These are phyloP conservation scores for Calycopis cecrops DNA, from an alignment of 1,140 invertebrate genomes.

Conservation along the genomic window DNA sequence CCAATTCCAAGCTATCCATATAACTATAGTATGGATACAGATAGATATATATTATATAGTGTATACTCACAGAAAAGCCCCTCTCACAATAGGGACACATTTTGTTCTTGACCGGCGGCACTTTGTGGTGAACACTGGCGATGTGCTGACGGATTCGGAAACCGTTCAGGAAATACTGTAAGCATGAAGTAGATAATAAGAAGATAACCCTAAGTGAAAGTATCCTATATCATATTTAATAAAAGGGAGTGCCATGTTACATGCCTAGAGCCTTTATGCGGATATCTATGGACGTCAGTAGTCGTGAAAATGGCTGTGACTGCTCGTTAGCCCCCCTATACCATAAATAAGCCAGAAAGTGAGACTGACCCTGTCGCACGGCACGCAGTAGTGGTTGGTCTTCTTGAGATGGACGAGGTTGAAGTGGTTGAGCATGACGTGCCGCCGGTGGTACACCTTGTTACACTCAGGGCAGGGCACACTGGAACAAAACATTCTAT, in stretches of 20 bases:
- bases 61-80: conserved; percentile 30
- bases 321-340: no score
- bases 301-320: no score
- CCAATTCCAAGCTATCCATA: no score
- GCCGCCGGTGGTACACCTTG: conserved; percentile 24
- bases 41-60: neutral
- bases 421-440: conserved; percentile 26
- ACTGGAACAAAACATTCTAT: no score
- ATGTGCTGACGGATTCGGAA: conserved; percentile 27
- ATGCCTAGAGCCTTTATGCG: no score
- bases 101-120: conserved; percentile 29
- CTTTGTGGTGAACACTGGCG: conserved; percentile 30
- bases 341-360: no score
- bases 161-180: conserved; percentile 34
- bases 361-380: conserved; percentile 21
- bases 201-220: neutral
- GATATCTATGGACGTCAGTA: no score
- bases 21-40: neutral
- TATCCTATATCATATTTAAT: no score
- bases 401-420: conserved; percentile 24
- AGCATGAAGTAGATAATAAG: conserved; percentile 5
- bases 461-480: neutral
- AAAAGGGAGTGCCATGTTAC: no score
- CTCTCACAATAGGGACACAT: conserved; percentile 31
- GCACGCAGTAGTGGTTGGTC: conserved; percentile 18